A percentile compares a stretch with the other conserved stretches of the same genome.
These are phyloP conservation scores for Porites cylindrica DNA, from an alignment of 92 coral and sea anemone genomes.

Conservation along the genomic window DNA sequence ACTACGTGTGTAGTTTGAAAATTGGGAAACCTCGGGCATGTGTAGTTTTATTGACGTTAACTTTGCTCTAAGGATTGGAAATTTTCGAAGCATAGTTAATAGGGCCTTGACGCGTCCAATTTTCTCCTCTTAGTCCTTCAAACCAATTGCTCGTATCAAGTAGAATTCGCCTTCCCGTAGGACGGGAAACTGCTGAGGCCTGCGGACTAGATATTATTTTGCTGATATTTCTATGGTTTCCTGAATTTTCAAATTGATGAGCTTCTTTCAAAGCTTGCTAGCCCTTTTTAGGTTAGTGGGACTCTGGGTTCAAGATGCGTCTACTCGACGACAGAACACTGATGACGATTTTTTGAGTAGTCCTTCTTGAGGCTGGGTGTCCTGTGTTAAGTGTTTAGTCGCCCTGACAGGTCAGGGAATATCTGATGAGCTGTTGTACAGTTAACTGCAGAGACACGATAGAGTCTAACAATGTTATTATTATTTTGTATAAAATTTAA, in stretches of 20 bases:
- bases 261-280: neutral
- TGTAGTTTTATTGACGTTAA: no score
- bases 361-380: neutral
- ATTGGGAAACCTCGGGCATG: no score
- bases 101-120: neutral
- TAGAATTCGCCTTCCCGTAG: neutral
- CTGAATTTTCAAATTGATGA: conserved; percentile 18
- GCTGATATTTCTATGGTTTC: neutral
- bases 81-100: no score
- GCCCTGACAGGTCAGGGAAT: conserved; percentile 38
- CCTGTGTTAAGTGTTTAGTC: conserved; percentile 36
- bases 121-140: neutral
- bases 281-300: neutral
- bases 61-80: no score
- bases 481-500: conserved; percentile 50
- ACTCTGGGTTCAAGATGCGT: neutral
- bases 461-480: conserved; percentile 19
- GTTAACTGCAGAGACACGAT: conserved; percentile 38
- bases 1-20: neutral
- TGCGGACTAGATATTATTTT: neutral
- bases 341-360: neutral
- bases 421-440: conserved; percentile 53
- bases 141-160: no score
- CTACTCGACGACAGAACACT: neutral
- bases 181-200: neutral